Conservation (phyloP, 2,113 vertebrate species). For the Psephotus haematonotus region DNA sequence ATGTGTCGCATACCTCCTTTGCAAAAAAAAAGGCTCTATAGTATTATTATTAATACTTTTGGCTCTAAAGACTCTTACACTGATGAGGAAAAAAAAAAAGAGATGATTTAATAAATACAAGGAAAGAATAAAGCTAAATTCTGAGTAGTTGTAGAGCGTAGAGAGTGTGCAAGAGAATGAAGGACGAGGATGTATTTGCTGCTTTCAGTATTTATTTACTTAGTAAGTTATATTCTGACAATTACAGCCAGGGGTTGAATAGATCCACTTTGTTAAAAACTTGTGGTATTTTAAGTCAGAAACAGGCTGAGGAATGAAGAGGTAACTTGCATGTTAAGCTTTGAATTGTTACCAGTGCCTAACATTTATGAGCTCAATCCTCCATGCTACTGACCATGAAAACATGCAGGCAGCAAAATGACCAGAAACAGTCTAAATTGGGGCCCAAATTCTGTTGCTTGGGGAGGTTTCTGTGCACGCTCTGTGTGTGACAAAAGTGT, state of each 20-base stretch:
- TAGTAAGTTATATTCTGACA: not conserved
- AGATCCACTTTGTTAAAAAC: not conserved
- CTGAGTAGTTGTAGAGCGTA: not conserved
- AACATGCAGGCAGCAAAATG: not conserved
- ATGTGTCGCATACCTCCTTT: not conserved
- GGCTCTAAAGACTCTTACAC: not conserved
- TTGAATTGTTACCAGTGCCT: not conserved
- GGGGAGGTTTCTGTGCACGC: not conserved
- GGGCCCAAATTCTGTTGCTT: not conserved
- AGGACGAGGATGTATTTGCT: not conserved
- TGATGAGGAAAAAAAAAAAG: not conserved
- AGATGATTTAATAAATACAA: not conserved
- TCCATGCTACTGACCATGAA: not conserved
- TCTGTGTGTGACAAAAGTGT: not conserved
- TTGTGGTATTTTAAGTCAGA: not conserved
- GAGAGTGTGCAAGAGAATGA: not conserved
- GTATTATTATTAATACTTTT: not conserved
- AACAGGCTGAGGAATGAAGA: not conserved
- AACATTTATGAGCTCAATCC: not conserved
- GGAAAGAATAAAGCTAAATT: not conserved
- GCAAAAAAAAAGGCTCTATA: not conserved
- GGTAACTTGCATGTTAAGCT: not conserved
- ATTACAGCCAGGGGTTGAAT: not conserved
- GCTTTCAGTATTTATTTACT: not conserved
- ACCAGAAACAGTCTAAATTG: not conserved